Evolutionary conservation across 2,797 vertebrate species (phyloP).

Genomic region (Spea hammondii): DNA sequence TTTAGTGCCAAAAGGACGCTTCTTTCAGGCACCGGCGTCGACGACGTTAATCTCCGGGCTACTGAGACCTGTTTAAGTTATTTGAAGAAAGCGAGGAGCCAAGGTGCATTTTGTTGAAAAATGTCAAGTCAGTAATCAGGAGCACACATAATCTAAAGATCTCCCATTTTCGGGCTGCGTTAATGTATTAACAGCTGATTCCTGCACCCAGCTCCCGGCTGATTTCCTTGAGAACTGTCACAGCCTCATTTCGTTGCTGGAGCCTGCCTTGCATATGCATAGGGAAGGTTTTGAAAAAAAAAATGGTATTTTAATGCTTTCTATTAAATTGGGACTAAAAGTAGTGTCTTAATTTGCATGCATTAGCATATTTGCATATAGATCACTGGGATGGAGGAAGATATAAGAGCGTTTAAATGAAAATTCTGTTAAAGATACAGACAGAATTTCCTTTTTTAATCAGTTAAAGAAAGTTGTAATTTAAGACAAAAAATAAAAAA

Average conservation of each 20-base stretch:
- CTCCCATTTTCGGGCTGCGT: conserved; percentile 13
- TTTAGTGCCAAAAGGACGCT: no score
- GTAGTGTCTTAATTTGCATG: conserved; percentile 84
- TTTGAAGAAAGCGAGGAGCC: conserved; percentile 6
- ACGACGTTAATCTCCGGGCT: not conserved
- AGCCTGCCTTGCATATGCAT: conserved; percentile 76
- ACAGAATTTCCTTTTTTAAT: conserved; percentile 57
- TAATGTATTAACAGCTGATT: conserved; percentile 47
- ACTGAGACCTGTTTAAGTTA: not conserved
- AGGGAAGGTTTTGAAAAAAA: conserved; percentile 72
- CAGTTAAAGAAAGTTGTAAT: conserved; percentile 29
- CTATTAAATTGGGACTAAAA: conserved; percentile 87
- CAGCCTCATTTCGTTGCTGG: conserved; percentile 66
- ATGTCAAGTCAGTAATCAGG: conserved; percentile 24
- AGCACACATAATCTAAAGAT: conserved; percentile 2
- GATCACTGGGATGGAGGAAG: conserved; percentile 81
- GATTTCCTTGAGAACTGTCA: conserved; percentile 65
- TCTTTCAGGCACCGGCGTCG: no score
- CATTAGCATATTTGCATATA: conserved; percentile 86
- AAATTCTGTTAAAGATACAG: conserved; percentile 80
- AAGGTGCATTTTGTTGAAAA: conserved; percentile 8
- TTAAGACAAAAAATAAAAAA: conserved; percentile 31
- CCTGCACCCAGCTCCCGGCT: conserved; percentile 28
- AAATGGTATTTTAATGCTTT: conserved; percentile 85
- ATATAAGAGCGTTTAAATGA: conserved; percentile 81